Evolutionary conservation across 1,140 invertebrate species (phyloP), one percentile per base, ranked within the genome.

Genomic region (Antheraea mylitta): DNA sequence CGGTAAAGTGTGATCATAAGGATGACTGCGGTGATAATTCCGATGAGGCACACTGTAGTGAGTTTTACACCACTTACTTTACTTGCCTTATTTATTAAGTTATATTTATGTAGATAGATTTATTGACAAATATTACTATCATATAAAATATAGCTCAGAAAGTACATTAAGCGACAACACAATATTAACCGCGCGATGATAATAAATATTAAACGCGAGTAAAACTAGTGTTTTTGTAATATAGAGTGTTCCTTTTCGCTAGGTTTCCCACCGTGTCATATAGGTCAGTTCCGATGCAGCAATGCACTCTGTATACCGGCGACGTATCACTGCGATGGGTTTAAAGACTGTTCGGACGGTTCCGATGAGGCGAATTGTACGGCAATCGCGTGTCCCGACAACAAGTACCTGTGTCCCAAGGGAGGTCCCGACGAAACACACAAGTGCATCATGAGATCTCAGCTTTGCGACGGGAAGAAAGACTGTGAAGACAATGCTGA

Each of bases 401-500:
- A 97, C 77, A 98, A 98, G 92, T 99, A 98, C 91, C 94, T 98
- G 13, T 99, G 98, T 85, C 97, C 97, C 0, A 94, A 96, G 82
- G 95, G 96, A 19, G 94, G 93, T 0, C 87, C 93, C 0, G 94
- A 94, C 13, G 95, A 95, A 7, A 93, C 93, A 6, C 96, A 96
- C 68, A 95, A 97, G 74, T 99, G 99, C 81, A 99, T 99, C 68
- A 95, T 96, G 9, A 95, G 96, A 71, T 94, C 95, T 0, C 96
- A 98, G 83, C 94, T 99, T 0, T 99, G 99, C 87, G 97, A 99
- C 86, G 96, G 96, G 0, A 96, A 97, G 74, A 92, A 94, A 19
- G 98, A 99, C 85, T 99, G 98, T 82, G 95, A 95, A 48, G 97
- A 99, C 85, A 96, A 96, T 18, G 96, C 96, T 16, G 99, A 99